phyloP scores from a whole-genome alignment of 2,113 vertebrate genomes.

The Pelecanoides urinatrix region DNA sequence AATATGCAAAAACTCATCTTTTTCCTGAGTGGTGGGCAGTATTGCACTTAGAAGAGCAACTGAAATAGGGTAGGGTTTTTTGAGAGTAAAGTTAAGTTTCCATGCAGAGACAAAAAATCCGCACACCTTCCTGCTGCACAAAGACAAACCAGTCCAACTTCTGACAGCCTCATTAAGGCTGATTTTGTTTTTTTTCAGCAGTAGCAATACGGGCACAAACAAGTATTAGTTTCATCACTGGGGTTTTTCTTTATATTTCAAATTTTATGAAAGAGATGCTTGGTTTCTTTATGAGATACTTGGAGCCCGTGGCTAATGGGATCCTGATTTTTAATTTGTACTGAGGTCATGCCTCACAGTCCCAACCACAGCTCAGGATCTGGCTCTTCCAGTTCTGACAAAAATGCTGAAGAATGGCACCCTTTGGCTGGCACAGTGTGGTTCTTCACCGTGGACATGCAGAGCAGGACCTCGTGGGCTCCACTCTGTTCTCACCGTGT shows the following conservation, averaged over 20 bases:
- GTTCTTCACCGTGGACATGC: accelerated
- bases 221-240: background rate
- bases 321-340: background rate
- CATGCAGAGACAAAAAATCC: background rate
- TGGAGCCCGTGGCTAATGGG: background rate
- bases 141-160: background rate
- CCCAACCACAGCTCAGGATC: background rate
- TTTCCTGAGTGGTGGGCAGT: background rate
- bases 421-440: background rate
- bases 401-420: background rate
- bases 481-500: background rate
- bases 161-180: background rate
- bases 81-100: background rate
- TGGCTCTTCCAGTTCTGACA: background rate
- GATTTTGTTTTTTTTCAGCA: background rate
- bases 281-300: background rate
- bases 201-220: background rate
- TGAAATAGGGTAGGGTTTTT: background rate
- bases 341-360: background rate
- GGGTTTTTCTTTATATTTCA: background rate
- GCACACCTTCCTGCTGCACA: accelerated
- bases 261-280: background rate
- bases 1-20: background rate
- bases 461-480: background rate
- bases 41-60: background rate